Percentiles rank a stretch among this genome's conserved stretches.
These are phyloP conservation scores for Andrena dorsata DNA, from an alignment of 2,888 invertebrate species.

Conservation along the genomic window DNA sequence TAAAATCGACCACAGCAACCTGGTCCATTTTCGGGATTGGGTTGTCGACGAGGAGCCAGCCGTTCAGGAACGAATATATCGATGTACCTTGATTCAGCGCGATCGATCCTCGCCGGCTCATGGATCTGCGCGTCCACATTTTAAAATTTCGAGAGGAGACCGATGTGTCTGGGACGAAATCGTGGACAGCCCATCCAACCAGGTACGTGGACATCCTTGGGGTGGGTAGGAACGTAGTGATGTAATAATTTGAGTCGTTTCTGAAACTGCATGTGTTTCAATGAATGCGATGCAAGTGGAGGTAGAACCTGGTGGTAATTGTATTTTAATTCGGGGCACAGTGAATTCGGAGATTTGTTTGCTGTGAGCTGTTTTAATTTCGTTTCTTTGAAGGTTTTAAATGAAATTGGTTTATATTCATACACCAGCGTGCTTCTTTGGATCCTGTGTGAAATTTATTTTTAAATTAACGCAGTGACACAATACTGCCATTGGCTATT, in stretches of 20 bases:
- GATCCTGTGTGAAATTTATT: too few species aligned
- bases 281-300: not conserved
- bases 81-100: constrained; percentile 63
- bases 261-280: constrained; percentile 2
- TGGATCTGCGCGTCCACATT: constrained; percentile 71
- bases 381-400: too few species aligned
- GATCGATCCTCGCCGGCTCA: constrained; percentile 49
- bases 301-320: not conserved
- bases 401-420: too few species aligned
- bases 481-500: too few species aligned
- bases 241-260: constrained; percentile 41
- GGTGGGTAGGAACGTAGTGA: constrained; percentile 65
- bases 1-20: constrained; percentile 94
- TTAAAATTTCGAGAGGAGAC: constrained; percentile 46
- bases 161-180: constrained; percentile 59
- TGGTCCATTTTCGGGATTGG: constrained; percentile 89
- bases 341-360: not conserved
- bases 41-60: constrained; percentile 67
- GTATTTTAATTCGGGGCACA: not conserved
- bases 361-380: not conserved
- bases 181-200: constrained; percentile 77
- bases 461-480: too few species aligned
- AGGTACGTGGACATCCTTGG: constrained; percentile 79
- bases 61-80: constrained; percentile 68
- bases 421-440: too few species aligned